These are phyloP conservation scores for Drosophila subobscura DNA, from an alignment of 1,140 invertebrate species.

Conservation along the genomic window DNA sequence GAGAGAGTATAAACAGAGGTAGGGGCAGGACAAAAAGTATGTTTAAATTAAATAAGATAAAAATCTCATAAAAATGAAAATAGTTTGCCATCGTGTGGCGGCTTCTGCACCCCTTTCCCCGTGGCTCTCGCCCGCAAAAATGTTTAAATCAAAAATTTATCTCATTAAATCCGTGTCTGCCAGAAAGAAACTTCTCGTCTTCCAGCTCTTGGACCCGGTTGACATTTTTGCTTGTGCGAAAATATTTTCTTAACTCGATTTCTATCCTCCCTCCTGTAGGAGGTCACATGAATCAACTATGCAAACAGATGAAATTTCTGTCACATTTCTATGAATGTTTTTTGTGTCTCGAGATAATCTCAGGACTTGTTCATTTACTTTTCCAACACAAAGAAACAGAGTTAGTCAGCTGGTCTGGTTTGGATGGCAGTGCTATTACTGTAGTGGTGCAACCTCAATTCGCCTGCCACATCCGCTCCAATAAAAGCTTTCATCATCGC, in stretches of 20 bases:
- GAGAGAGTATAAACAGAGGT: neutral
- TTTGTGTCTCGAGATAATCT: slow-evolving; percentile 16
- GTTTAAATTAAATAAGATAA: slow-evolving; percentile 80
- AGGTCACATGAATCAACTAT: slow-evolving; percentile 8
- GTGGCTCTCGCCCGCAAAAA: slow-evolving; percentile 9
- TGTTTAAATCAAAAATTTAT: slow-evolving; percentile 70
- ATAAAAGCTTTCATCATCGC: slow-evolving; percentile 37
- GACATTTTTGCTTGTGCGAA: slow-evolving; percentile 49
- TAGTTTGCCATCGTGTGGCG: slow-evolving; percentile 59
- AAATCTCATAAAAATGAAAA: slow-evolving; percentile 78
- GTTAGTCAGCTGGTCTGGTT: neutral
- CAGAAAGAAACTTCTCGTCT: slow-evolving; percentile 12
- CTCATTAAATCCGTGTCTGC: slow-evolving; percentile 60
- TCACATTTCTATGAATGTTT: slow-evolving; percentile 14
- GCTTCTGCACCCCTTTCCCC: neutral
- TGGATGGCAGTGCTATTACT: too few relatives aligned
- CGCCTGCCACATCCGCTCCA: slow-evolving; percentile 1
- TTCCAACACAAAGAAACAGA: slow-evolving; percentile 9
- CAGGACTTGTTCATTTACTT: slow-evolving; percentile 34
- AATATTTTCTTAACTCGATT: slow-evolving; percentile 44
- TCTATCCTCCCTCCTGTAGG: slow-evolving; percentile 1
- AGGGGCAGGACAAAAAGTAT: slow-evolving; percentile 53
- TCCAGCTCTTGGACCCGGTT: slow-evolving; percentile 19
- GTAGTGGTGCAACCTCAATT: neutral
- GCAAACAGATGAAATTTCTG: slow-evolving; percentile 22